These are phyloP conservation scores for Drosophila yooni DNA, from an alignment of 2,888 invertebrate species.

Conservation along the genomic window DNA sequence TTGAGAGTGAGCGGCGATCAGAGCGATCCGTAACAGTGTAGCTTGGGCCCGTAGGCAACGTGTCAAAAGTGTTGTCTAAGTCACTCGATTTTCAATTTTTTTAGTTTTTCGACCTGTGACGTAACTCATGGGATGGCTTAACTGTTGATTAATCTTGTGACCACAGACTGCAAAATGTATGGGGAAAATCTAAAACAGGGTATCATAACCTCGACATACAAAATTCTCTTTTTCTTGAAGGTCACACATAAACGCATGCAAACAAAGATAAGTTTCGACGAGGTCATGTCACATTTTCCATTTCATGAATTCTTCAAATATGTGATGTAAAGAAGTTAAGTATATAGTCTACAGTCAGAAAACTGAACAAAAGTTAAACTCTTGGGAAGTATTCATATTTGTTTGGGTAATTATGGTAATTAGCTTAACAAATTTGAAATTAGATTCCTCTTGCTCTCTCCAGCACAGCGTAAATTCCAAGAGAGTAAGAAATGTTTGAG, in stretches of 20 bases:
- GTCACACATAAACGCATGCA: too few relatives aligned
- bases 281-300: too few relatives aligned
- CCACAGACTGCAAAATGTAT: neutral
- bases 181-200: neutral
- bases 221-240: neutral
- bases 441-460: neutral
- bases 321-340: too few relatives aligned
- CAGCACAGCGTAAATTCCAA: slow-evolving; percentile 24
- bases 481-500: slow-evolving; percentile 5
- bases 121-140: neutral
- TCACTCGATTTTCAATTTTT: neutral
- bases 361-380: too few relatives aligned
- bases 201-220: neutral
- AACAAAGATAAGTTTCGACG: too few relatives aligned
- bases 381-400: too few relatives aligned
- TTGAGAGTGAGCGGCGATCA: neutral
- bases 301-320: too few relatives aligned
- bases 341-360: too few relatives aligned
- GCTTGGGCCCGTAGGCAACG: neutral
- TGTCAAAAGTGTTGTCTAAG: neutral
- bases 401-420: too few relatives aligned
- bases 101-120: neutral
- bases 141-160: neutral
- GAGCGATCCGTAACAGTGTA: neutral
- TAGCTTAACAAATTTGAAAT: too few relatives aligned